Base-by-base conservation (phyloP, 2,113 vertebrate species). In the Tursiops truncatus region DNA sequence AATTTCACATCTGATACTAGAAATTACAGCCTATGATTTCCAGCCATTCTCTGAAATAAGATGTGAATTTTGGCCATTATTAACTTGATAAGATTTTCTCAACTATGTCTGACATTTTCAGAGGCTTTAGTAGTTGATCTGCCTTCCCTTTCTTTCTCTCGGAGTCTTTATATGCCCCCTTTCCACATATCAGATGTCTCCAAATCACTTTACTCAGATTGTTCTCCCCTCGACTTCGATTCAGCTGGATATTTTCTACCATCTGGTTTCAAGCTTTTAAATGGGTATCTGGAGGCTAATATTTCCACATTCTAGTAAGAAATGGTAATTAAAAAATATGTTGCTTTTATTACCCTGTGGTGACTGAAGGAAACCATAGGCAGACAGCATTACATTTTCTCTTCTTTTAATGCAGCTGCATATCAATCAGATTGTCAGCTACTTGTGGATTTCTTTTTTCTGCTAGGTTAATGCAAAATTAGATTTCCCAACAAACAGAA, bases 311-410 rank as follows among this genome's bases (percentile, higher is more conserved):
- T 97, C 83, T 92, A 76, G 97, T 88, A 96, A 92, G 87, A 96
- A 97, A 96, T 97, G 74, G 63, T 94, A 97, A 97, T 97, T 97
- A 25, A 97, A 97, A 97, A 97, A 94, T 97, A 92, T 96, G 92
- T 92, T 97, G 60, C 36, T 92, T 96, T 97, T 96, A 96, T 91
- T 94, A 95, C 47, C 50, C 83, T 89, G 36, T 96, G 80, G 81
- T 95, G 87, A 86, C 47, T 87, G 90, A 94, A 98, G 60, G 44
- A 93, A 97, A 90, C 92, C 81, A 38, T 60, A 83, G 68, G 50
- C 58, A 96, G 97, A 87, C 5, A 89, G 23, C 17, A 62, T 7
- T 92, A 89, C 18, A 83, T 97, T 89, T 89, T 93, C 26, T 91
- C 53, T 96, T 76, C 87, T 76, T 88, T 92, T 83, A 93, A 95